phyloP scores from a whole-genome alignment of 2,888 invertebrate genomes.

The Protodeltote pygarga region DNA sequence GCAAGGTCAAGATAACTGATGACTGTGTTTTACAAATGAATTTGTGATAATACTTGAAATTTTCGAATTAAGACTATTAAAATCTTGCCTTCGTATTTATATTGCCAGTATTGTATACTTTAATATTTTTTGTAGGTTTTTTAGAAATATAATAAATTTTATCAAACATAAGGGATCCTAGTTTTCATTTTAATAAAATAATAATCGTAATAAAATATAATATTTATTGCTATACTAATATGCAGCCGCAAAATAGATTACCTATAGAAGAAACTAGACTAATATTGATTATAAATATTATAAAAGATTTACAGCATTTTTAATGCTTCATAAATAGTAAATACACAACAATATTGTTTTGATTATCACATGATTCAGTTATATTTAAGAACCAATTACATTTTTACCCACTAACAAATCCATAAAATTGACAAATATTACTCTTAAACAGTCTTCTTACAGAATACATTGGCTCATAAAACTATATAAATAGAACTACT shows the following conservation, averaged over 20 bases:
- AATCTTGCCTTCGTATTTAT: constrained; percentile 54
- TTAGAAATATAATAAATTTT: constrained; percentile 18
- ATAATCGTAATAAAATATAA: constrained; percentile 39
- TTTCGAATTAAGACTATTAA: constrained; percentile 36
- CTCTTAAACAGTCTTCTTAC: constrained; percentile 47
- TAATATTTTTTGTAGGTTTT: constrained; percentile 42
- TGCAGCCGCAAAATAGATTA: constrained; percentile 36
- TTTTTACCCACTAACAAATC: constrained; percentile 30
- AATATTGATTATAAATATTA: constrained; percentile 19
- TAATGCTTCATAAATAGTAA: constrained; percentile 59
- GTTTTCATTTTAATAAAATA: constrained; percentile 11
- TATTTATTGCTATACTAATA: no score
- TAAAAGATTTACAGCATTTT: constrained; percentile 56
- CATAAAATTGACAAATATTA: constrained; percentile 44
- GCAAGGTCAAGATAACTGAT: constrained; percentile 2
- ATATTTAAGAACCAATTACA: constrained; percentile 41
- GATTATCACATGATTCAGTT: constrained; percentile 48
- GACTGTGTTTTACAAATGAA: constrained; percentile 24
- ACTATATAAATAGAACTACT: constrained; percentile 30
- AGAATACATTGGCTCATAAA: constrained; percentile 48
- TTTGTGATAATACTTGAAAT: constrained; percentile 45
- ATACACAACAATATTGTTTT: constrained; percentile 53
- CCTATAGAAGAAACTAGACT: constrained; percentile 20
- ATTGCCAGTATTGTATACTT: constrained; percentile 64
- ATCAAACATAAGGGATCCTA: constrained; percentile 2